These are phyloP conservation scores for Hemiscyllium ocellatum DNA, from an alignment of 2,113 vertebrate species.

Conservation along the genomic window DNA sequence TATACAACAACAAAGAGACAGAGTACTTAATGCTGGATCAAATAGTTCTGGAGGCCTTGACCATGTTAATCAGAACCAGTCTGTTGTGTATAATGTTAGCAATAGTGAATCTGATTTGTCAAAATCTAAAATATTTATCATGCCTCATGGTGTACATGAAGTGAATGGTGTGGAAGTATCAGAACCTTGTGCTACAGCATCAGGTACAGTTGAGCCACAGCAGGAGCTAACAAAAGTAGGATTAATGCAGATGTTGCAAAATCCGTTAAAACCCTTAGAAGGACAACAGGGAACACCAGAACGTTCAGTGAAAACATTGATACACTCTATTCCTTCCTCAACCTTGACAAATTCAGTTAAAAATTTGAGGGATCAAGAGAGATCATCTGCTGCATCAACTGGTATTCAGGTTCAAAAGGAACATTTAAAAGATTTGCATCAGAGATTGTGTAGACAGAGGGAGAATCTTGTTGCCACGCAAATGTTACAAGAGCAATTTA, in stretches of 20 bases:
- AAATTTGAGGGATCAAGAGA: constrained; percentile 44
- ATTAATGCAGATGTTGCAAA: background rate
- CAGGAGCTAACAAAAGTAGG: background rate
- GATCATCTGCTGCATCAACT: constrained; percentile 45
- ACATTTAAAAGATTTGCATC: constrained; percentile 52
- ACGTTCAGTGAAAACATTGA: background rate
- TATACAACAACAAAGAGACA: background rate
- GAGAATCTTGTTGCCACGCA: constrained; percentile 53
- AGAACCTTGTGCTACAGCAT: background rate
- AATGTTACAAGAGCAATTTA: constrained; percentile 55
- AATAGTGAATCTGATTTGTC: background rate
- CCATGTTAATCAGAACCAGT: background rate
- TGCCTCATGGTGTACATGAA: background rate
- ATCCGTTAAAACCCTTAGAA: background rate
- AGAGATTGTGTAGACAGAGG: constrained; percentile 53
- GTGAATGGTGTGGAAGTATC: background rate
- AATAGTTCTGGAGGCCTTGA: background rate
- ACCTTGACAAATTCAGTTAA: constrained; percentile 44
- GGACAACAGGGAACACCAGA: background rate
- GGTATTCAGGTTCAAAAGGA: constrained; percentile 52
- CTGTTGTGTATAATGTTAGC: background rate
- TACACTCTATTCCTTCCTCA: background rate
- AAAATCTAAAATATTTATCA: background rate
- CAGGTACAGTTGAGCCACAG: background rate
- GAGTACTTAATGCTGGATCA: background rate